These are phyloP conservation scores for Microplitis mediator DNA, from an alignment of 1,140 invertebrate genomes.

Conservation along the genomic window DNA sequence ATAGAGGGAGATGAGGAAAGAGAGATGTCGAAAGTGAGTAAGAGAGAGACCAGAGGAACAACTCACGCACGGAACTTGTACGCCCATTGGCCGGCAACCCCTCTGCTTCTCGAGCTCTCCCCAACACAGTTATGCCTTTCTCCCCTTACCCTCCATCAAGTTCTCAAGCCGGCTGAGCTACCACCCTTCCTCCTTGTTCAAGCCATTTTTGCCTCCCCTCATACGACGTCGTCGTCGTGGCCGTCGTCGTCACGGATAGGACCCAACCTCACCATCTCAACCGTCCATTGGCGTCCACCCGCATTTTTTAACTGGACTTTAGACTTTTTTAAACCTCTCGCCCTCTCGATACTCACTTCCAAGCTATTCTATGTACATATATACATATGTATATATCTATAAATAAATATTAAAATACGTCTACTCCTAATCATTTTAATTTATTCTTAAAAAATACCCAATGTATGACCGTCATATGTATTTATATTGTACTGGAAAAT, in stretches of 20 bases:
- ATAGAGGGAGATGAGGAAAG: not conserved
- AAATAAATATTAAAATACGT: too few relatives aligned
- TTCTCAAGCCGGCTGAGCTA: conserved; percentile 5
- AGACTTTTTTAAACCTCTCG: not conserved
- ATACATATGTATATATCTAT: too few relatives aligned
- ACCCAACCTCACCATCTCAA: not conserved
- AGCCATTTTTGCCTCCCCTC: conserved; percentile 27
- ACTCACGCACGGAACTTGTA: conserved; percentile 2
- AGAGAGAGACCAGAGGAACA: not conserved
- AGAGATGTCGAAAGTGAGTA: not conserved
- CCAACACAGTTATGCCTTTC: not conserved
- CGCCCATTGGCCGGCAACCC: conserved; percentile 20
- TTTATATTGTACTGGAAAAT: too few relatives aligned
- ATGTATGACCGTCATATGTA: too few relatives aligned
- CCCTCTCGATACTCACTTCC: not conserved
- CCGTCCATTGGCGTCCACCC: not conserved
- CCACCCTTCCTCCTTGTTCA: conserved; percentile 17
- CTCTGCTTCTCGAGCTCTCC: not conserved
- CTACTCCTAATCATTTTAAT: too few relatives aligned
- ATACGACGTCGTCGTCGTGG: conserved; percentile 6
- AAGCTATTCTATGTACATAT: too few relatives aligned
- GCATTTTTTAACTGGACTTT: not conserved
- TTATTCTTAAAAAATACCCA: too few relatives aligned
- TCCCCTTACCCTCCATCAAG: not conserved
- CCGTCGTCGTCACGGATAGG: conserved; percentile 7